These are phyloP conservation scores for Axea sp. DNA, from an alignment of 2,888 invertebrate genomes.

Conservation along the genomic window DNA sequence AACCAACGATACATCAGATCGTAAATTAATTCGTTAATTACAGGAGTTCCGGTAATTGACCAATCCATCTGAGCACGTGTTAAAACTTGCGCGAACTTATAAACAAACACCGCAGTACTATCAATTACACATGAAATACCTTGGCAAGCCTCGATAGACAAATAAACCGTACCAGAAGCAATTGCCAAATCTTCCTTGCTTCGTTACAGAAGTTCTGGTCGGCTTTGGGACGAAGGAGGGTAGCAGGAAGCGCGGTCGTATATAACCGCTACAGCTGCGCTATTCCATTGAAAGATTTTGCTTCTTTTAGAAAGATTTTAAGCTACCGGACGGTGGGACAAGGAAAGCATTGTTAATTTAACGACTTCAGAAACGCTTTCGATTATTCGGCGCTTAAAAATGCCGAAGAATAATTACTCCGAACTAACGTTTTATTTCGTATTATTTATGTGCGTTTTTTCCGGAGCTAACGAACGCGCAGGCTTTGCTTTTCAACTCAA, in stretches of 20 bases:
- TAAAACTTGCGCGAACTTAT: slow-evolving; percentile 17
- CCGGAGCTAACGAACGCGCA: too few relatives aligned
- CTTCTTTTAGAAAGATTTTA: slow-evolving; percentile 20
- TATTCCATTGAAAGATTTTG: slow-evolving; percentile 29
- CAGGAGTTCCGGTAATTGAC: slow-evolving; percentile 4
- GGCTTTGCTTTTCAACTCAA: too few relatives aligned
- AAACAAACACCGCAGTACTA: slow-evolving; percentile 8
- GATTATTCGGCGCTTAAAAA: too few relatives aligned
- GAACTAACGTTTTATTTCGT: too few relatives aligned
- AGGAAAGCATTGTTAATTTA: too few relatives aligned
- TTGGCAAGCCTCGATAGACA: slow-evolving; percentile 18
- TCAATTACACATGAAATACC: slow-evolving; percentile 28
- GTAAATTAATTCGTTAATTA: slow-evolving; percentile 21
- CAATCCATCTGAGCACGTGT: slow-evolving; percentile 10
- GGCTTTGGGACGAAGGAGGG: neutral
- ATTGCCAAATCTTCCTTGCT: slow-evolving; percentile 37
- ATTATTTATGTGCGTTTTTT: too few relatives aligned
- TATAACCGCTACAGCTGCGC: slow-evolving; percentile 29
- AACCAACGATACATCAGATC: neutral
- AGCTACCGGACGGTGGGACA: neutral
- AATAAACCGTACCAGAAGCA: slow-evolving; percentile 20
- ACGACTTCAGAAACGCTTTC: too few relatives aligned
- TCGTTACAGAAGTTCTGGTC: slow-evolving; percentile 21
- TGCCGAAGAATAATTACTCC: too few relatives aligned
- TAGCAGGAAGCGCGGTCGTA: slow-evolving; percentile 1